Conservation (phyloP, 2,888 invertebrate species). For the Oscheius sp. region DNA sequence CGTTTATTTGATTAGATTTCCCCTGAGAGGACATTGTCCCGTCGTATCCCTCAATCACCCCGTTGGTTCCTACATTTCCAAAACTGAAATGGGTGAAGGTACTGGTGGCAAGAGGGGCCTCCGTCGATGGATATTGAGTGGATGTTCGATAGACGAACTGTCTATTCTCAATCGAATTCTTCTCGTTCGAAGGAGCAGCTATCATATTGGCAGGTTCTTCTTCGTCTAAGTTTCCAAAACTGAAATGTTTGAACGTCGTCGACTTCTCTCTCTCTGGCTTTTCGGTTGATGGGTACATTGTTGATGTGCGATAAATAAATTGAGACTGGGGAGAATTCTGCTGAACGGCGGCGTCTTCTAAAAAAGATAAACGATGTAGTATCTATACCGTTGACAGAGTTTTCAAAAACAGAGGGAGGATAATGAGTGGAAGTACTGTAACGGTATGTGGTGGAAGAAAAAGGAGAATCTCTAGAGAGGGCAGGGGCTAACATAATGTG, state of each 20-base stretch:
- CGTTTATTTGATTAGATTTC: not conserved
- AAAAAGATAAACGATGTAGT: not conserved
- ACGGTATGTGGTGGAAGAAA: not conserved
- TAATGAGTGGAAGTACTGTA: constrained; percentile 33
- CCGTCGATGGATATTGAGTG: constrained; percentile 43
- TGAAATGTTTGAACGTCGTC: constrained; percentile 41
- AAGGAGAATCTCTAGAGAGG: not conserved
- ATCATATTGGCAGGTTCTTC: constrained; percentile 26
- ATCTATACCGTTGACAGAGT: not conserved
- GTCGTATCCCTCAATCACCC: not conserved
- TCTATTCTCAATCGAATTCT: constrained; percentile 4
- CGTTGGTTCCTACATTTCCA: constrained; percentile 33
- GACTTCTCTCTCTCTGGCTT: constrained; percentile 41
- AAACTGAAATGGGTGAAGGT: constrained; percentile 46
- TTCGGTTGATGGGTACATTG: constrained; percentile 16
- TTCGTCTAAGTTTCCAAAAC: constrained; percentile 11
- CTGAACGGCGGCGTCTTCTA: constrained; percentile 20
- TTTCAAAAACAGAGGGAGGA: not conserved
- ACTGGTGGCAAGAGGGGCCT: constrained; percentile 37
- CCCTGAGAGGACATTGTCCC: not conserved
- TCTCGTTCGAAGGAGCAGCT: not conserved
- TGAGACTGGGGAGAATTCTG: not conserved
- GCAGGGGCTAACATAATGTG: constrained; percentile 14
- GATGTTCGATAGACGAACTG: constrained; percentile 43
- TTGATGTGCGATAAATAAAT: constrained; percentile 18